A percentile compares a stretch with the other conserved stretches of the same genome.
Evolutionary conservation across 2,113 vertebrate species (phyloP).

Genomic region (Aphelocoma coerulescens): DNA sequence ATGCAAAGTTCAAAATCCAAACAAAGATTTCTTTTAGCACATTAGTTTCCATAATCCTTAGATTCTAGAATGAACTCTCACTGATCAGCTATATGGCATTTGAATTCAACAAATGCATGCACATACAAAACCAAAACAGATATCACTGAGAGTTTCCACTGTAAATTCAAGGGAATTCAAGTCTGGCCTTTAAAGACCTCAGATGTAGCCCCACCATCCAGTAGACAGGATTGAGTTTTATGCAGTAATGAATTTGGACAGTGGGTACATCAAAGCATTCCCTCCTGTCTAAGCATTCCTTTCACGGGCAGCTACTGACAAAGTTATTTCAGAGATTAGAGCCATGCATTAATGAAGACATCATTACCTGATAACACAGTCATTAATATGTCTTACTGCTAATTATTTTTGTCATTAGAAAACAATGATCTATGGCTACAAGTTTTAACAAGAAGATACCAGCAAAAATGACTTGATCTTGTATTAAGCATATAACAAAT

Average conservation of each 20-base stretch:
- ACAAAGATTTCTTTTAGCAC: background rate
- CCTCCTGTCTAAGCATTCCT: background rate
- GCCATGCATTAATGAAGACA: constrained; percentile 34
- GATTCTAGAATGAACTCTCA: background rate
- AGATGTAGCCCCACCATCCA: background rate
- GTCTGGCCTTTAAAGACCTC: background rate
- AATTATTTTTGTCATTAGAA: constrained; percentile 56
- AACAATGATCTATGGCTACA: background rate
- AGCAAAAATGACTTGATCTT: background rate
- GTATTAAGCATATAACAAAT: background rate
- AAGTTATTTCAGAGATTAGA: constrained; percentile 23
- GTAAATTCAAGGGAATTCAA: background rate
- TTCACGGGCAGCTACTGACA: background rate
- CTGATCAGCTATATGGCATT: background rate
- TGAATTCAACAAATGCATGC: background rate
- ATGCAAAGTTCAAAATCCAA: background rate
- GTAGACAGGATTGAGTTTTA: background rate
- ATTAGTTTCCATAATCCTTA: background rate
- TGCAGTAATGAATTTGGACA: constrained; percentile 23
- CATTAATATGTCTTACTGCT: constrained; percentile 3
- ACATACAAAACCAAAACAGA: background rate
- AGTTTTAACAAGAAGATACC: background rate
- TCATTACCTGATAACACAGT: constrained; percentile 42
- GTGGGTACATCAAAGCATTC: background rate
- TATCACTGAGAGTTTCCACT: background rate